These are phyloP conservation scores for Acromyrmex charruanus DNA, from an alignment of 1,140 invertebrate genomes.

Conservation along the genomic window DNA sequence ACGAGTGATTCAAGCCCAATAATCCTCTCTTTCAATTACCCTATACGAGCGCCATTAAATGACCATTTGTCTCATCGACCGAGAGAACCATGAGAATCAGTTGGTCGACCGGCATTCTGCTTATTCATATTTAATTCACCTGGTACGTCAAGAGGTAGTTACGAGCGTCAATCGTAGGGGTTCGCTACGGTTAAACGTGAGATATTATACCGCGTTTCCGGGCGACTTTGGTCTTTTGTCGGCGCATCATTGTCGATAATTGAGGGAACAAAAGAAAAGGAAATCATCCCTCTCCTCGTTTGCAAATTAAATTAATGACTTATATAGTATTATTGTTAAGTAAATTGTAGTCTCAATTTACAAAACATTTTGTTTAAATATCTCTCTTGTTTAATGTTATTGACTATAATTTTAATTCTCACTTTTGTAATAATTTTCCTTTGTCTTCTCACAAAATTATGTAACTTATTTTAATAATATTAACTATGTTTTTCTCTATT, in stretches of 20 bases:
- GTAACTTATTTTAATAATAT: conserved; percentile 1
- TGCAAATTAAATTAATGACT: conserved; percentile 23
- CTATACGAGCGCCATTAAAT: conserved; percentile 62
- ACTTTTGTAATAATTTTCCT: neutral
- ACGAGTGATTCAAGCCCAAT: neutral
- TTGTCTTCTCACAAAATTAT: neutral
- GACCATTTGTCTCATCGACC: conserved; percentile 62
- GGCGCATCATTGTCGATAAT: conserved; percentile 77
- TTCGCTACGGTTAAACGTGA: conserved; percentile 67
- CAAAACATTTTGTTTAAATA: neutral
- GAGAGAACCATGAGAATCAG: conserved; percentile 63
- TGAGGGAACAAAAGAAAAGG: conserved; percentile 23
- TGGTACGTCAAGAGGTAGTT: conserved; percentile 68
- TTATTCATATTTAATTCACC: conserved; percentile 77
- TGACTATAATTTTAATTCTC: neutral
- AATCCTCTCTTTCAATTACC: conserved; percentile 49
- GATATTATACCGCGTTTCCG: conserved; percentile 70
- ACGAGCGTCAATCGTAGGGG: conserved; percentile 63
- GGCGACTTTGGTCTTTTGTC: conserved; percentile 55
- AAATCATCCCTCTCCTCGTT: conserved; percentile 1
- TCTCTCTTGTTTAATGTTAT: neutral
- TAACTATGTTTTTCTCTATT: neutral
- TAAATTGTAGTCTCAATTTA: neutral
- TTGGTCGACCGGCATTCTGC: conserved; percentile 52
- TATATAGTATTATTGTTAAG: neutral